Evolutionary conservation across 2,113 vertebrate species (phyloP).

Genomic region (Ctenomys sociabilis): DNA sequence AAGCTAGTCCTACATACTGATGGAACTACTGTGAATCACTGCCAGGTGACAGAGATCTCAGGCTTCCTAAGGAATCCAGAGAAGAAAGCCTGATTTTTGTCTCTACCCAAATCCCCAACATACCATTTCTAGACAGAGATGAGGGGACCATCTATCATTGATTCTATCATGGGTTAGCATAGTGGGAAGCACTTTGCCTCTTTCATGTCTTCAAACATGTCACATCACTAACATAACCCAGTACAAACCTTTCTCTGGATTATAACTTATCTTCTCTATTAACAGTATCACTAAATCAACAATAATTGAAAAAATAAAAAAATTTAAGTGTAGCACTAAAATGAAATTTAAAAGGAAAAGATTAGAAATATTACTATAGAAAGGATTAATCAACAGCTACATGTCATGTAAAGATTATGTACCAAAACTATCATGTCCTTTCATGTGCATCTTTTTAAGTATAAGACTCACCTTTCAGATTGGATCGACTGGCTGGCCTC

Average conservation of each 20-base stretch:
- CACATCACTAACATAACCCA: neutral
- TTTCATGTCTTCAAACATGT: neutral
- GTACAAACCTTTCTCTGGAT: neutral
- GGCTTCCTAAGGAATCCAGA: neutral
- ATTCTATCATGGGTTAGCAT: fast-evolving
- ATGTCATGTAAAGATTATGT: neutral
- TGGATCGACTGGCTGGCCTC: constrained; percentile 85
- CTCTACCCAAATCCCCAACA: neutral
- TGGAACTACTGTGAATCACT: neutral
- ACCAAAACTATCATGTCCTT: neutral
- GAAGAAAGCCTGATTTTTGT: neutral
- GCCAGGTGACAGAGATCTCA: neutral
- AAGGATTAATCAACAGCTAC: neutral
- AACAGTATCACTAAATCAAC: neutral
- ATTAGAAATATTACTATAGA: neutral
- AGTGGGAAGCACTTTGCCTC: neutral
- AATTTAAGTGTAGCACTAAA: neutral
- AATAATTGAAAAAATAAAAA: neutral
- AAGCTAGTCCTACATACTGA: neutral
- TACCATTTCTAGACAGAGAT: neutral
- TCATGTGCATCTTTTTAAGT: fast-evolving
- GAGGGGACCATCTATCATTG: neutral
- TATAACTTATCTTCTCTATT: neutral
- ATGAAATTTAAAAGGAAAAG: neutral
- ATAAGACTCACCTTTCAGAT: constrained; percentile 87